These are phyloP conservation scores for Noctua comes DNA, from an alignment of 2,888 invertebrate species.

Conservation along the genomic window DNA sequence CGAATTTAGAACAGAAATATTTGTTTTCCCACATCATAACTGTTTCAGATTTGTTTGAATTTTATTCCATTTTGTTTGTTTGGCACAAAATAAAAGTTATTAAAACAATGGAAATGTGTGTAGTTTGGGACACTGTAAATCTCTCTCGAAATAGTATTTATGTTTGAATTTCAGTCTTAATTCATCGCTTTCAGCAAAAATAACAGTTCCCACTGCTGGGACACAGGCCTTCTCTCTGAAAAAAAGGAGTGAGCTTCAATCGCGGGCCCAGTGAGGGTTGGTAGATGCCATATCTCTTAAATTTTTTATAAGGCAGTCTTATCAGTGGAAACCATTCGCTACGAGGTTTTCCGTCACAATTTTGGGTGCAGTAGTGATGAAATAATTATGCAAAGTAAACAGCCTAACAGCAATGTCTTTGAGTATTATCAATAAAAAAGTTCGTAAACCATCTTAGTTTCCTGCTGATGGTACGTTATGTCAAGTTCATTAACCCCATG, in stretches of 20 bases:
- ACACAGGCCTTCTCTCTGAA: neutral
- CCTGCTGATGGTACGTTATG: constrained; percentile 65
- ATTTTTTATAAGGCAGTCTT: neutral
- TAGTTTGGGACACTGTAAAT: neutral
- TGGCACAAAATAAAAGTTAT: neutral
- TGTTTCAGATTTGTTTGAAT: constrained; percentile 2
- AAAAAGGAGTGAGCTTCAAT: neutral
- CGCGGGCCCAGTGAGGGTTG: neutral
- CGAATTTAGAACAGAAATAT: constrained; percentile 25
- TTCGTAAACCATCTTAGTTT: constrained; percentile 8
- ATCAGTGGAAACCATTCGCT: too few relatives aligned
- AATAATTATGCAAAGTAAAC: neutral
- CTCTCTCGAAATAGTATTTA: neutral
- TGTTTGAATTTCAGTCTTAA: neutral
- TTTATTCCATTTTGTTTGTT: constrained; percentile 3
- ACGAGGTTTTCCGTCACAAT: neutral
- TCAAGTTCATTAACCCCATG: constrained; percentile 76
- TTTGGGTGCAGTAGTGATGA: neutral
- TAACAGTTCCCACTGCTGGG: neutral
- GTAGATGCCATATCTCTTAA: neutral
- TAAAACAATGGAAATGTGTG: neutral
- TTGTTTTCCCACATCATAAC: constrained; percentile 12
- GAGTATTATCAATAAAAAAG: neutral
- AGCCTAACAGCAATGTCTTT: too few relatives aligned
- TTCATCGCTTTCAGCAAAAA: neutral